Evolutionary conservation across 2,797 vertebrate species (phyloP).

Genomic region (Prionace glauca): DNA sequence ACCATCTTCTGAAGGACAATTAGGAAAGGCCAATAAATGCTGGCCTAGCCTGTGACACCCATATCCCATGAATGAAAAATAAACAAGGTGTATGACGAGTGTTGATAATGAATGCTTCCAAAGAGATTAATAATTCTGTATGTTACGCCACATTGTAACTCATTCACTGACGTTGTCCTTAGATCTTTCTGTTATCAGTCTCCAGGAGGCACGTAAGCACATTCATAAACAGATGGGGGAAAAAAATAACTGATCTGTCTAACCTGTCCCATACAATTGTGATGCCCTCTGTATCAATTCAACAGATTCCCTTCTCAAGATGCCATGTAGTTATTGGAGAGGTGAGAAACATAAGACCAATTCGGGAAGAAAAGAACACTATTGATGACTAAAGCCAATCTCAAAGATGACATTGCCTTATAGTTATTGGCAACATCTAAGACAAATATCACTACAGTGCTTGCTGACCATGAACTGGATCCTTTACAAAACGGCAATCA

Average conservation of each 20-base stretch:
- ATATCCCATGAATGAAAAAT: too few relatives aligned
- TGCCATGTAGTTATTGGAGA: background rate
- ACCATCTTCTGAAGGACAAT: too few relatives aligned
- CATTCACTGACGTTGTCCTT: background rate
- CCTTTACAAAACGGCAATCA: too few relatives aligned
- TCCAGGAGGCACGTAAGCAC: background rate
- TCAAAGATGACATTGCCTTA: background rate
- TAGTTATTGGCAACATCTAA: background rate
- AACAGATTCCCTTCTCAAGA: background rate
- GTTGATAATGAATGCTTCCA: background rate
- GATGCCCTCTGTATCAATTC: background rate
- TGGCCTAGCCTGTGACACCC: too few relatives aligned
- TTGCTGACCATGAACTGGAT: too few relatives aligned
- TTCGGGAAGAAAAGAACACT: background rate
- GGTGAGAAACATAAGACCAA: background rate
- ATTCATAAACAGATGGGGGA: background rate
- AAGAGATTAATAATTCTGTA: too few relatives aligned
- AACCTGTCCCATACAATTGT: background rate
- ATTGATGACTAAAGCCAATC: background rate
- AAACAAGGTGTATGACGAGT: background rate
- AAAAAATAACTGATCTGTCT: background rate
- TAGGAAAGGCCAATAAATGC: too few relatives aligned
- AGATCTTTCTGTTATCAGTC: background rate
- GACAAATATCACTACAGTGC: background rate
- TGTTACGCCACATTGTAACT: background rate